These are phyloP conservation scores for Torymus auratus DNA, from an alignment of 2,888 invertebrate genomes.

Conservation along the genomic window DNA sequence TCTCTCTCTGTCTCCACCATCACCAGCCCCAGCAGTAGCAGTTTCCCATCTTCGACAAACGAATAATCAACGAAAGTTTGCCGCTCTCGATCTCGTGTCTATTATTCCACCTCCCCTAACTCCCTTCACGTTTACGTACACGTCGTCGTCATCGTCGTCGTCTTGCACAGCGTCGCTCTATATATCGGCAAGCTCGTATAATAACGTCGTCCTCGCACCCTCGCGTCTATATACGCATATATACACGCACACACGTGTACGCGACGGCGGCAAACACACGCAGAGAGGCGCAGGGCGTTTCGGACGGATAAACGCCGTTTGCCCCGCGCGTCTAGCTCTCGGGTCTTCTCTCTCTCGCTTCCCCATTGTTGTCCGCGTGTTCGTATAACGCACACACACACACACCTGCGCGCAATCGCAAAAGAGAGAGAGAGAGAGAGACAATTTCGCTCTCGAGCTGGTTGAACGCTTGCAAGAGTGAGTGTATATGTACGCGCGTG, in stretches of 20 bases:
- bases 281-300: slow-evolving; percentile 28
- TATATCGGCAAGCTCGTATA: slow-evolving; percentile 23
- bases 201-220: slow-evolving; percentile 24
- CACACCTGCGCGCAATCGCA: slow-evolving; percentile 6
- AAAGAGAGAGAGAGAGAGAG: too few relatives aligned
- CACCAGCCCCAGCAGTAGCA: too few relatives aligned
- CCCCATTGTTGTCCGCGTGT: slow-evolving; percentile 10
- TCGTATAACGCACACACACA: too few relatives aligned
- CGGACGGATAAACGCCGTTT: slow-evolving; percentile 56
- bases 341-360: background rate
- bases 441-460: background rate
- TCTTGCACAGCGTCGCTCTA: slow-evolving; percentile 10
- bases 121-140: background rate
- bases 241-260: background rate
- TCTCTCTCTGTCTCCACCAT: too few relatives aligned
- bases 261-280: slow-evolving; percentile 28
- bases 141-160: background rate
- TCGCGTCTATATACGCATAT: background rate
- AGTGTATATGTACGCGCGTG: background rate
- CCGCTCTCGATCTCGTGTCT: background rate
- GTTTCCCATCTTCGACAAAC: background rate
- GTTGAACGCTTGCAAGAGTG: background rate
- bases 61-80: slow-evolving; percentile 19
- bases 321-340: slow-evolving; percentile 12
- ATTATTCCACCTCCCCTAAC: background rate